A percentile compares a stretch with the other conserved stretches of the same genome.
These are phyloP conservation scores for Epinotia demarniana DNA, from an alignment of 2,888 invertebrate species.

Conservation along the genomic window DNA sequence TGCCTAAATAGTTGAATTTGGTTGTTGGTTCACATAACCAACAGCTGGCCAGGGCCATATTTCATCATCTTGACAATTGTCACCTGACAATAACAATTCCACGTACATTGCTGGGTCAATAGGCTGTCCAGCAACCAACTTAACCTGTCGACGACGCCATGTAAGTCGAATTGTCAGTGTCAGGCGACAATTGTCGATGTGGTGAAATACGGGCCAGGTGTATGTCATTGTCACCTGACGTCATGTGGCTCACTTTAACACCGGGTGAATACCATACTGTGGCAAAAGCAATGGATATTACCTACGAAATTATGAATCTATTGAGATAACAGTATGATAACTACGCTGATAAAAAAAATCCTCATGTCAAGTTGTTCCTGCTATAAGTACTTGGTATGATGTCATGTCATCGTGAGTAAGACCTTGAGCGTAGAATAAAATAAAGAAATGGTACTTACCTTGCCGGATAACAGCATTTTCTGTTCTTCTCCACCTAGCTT, in stretches of 20 bases:
- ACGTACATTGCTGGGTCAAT: too few species aligned
- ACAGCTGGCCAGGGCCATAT: too few species aligned
- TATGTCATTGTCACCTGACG: conserved; percentile 51
- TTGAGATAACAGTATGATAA: conserved; percentile 29
- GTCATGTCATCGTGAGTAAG: conserved; percentile 17
- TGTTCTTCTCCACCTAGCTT: not conserved
- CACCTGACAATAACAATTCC: too few species aligned
- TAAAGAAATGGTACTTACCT: conserved; percentile 42
- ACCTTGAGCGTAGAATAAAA: conserved; percentile 2
- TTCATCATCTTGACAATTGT: too few species aligned
- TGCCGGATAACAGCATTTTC: conserved; percentile 1
- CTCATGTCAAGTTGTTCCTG: conserved; percentile 7
- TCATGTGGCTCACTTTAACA: conserved; percentile 51
- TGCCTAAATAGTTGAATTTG: conserved; percentile 48
- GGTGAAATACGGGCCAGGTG: too few species aligned
- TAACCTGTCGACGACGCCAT: too few species aligned
- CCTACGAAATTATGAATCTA: conserved; percentile 7
- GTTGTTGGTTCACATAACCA: not conserved
- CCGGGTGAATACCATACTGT: conserved; percentile 5
- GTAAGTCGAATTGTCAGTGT: too few species aligned
- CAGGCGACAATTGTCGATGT: too few species aligned
- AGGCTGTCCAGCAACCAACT: too few species aligned
- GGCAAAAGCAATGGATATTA: conserved; percentile 10
- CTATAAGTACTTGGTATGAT: conserved; percentile 8
- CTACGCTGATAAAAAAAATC: conserved; percentile 10